Conservation (phyloP, 1,140 invertebrate genomes). For the Scaptomyza montana region DNA sequence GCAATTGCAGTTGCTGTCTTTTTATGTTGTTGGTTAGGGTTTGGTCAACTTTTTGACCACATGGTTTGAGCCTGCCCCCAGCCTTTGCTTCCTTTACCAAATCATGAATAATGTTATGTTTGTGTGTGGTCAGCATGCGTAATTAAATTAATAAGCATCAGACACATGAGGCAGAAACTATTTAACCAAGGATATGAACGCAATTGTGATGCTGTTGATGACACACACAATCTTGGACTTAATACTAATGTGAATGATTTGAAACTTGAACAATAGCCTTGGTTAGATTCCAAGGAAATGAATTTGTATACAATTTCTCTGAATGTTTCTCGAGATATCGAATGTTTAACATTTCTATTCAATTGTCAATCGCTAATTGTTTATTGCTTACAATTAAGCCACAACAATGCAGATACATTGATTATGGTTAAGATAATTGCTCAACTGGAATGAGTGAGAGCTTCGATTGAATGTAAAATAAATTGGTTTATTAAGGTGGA, state of each 20-base stretch:
- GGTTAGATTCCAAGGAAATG: too few relatives aligned
- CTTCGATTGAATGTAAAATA: too few relatives aligned
- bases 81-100: not conserved
- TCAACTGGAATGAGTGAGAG: too few relatives aligned
- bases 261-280: not conserved
- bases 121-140: constrained; percentile 10
- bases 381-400: too few relatives aligned
- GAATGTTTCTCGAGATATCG: too few relatives aligned
- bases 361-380: too few relatives aligned
- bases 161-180: constrained; percentile 19
- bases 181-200: constrained; percentile 20
- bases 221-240: not conserved
- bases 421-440: too few relatives aligned
- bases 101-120: constrained; percentile 64
- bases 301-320: too few relatives aligned
- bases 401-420: too few relatives aligned
- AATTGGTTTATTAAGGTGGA: too few relatives aligned
- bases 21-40: constrained; percentile 4
- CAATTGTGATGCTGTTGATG: constrained; percentile 14
- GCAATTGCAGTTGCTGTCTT: too few relatives aligned
- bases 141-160: constrained; percentile 73
- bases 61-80: not conserved
- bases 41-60: not conserved
- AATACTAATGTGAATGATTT: not conserved
- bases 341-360: too few relatives aligned